Evolutionary conservation across 1,140 invertebrate genomes (phyloP), one percentile per base, ranked within the genome.

Genomic region (Procambarus virginalis): DNA sequence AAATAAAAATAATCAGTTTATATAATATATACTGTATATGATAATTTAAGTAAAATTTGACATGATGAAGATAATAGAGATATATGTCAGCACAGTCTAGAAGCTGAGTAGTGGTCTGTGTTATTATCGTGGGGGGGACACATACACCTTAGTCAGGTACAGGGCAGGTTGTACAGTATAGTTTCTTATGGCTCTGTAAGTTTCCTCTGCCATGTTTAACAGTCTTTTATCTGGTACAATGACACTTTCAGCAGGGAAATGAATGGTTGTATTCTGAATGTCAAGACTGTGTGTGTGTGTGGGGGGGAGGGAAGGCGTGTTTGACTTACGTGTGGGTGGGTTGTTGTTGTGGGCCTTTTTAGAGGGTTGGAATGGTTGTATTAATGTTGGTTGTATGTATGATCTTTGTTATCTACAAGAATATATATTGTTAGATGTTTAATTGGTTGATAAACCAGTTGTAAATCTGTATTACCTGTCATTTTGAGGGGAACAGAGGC

Each of bases 341-440:
- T 80, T 68, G 64, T 84, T 84, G 82, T 84, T 84, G 82, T 84
- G 82, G 82, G 82, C n/a, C 82, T 49, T 84, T 84, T 64, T 70
- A 70, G 82, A 68, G 82, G 55, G 49, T 55, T 68, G 68, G 82
- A 70, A 84, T 84, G 82, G 82, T 84, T 84, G 82, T 84, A 84
- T 84, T 70, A 84, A 84, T 84, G 82, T 84, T 84, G 82, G 82
- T 84, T 84, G 82, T 84, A 84, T 84, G 82, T 84, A 84, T 84
- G 82, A 73, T 84, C 82, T 84, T 84, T 84, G 82, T 84, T 84
- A 84, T 84, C 68, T 84, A 84, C 82, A 84, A 84, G 82, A 84
- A 73, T 84, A 84, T 84, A 84, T 84, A 84, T 84, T 84, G 82
- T 84, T 84, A 84, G 82, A 84, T 84, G 82, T 84, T 84, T 84